Evolutionary conservation across 2,797 vertebrate genomes (phyloP).

Genomic region (Halcyon badia): DNA sequence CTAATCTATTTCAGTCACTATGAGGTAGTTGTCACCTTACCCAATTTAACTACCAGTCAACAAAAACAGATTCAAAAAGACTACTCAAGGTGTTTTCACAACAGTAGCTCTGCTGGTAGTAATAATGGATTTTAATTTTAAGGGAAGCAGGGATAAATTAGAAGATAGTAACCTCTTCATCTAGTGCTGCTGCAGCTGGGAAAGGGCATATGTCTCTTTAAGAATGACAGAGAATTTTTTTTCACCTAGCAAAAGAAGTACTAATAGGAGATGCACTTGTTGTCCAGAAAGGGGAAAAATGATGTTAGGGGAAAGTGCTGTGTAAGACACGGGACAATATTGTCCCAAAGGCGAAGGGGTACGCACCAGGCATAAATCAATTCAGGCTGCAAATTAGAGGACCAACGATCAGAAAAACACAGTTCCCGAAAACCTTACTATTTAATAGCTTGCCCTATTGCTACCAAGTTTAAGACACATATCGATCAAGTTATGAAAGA

Average conservation of each 20-base stretch:
- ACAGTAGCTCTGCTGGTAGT: neutral
- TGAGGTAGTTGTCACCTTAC: neutral
- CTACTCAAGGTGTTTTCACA: neutral
- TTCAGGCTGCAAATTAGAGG: neutral
- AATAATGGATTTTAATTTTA: neutral
- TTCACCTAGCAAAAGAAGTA: neutral
- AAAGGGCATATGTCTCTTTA: neutral
- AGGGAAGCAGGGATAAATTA: neutral
- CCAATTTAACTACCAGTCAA: neutral
- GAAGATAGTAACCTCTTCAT: neutral
- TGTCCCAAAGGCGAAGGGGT: neutral
- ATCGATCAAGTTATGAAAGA: neutral
- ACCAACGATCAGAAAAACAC: neutral
- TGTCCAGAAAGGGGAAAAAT: neutral
- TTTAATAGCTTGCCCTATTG: neutral
- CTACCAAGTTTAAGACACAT: neutral
- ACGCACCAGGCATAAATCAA: neutral
- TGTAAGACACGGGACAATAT: neutral
- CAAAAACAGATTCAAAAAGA: neutral
- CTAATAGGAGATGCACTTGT: neutral
- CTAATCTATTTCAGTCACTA: neutral
- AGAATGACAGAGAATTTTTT: neutral
- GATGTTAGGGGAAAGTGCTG: accelerated
- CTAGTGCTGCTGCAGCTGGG: neutral
- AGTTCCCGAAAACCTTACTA: neutral